Evolutionary conservation across 2,888 invertebrate species (phyloP), one percentile per base, ranked within the genome.

Genomic region (Notodonta ziczac): DNA sequence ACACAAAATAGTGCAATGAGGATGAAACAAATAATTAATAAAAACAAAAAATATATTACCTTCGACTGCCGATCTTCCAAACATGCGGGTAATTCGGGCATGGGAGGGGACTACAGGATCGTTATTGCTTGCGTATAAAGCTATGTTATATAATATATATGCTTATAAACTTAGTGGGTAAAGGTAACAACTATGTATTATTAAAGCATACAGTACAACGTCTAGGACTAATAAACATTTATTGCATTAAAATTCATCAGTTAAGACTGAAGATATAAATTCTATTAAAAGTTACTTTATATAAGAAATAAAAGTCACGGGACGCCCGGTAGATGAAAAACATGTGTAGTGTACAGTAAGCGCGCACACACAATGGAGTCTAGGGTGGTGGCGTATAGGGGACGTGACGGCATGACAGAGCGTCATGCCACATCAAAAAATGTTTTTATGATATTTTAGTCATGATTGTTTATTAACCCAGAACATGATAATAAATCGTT

Each of bases 21-120:
- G 58, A 71, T 79, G 70, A 73, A 74, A 76, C 71, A 80, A 77
- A 79, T 74, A 78, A 82, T 81, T 74, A 74, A 83, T 86, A 81
- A 80, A 78, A 77, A 82, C 24, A 81, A 76, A 82, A 84, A 84
- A 88, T 62, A 84, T 86, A 66, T 90, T 92, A 92, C 92, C 92
- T 91, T 85, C 70, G 70, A 79, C 70, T 81, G 90, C 82, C 80
- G 91, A 84, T 89, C 91, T 89, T 89, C 90, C 88, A 84, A 88
- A 87, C 91, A 91, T 91, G 91, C 91, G 77, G 76, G 87, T 87
- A 85, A 74, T 74, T 74, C 59, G 87, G 88, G 78, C 64, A 69
- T 65, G 83, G 80, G 84, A 81, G 63, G 69, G 87, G 85, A 83
- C 65, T 73, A 70, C 73, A 70, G 78, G 84, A 76, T 32, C 59